Evolutionary conservation across 2,113 vertebrate species (phyloP), one percentile per base, ranked within the genome.

Genomic region (Stegostoma tigrinum): DNA sequence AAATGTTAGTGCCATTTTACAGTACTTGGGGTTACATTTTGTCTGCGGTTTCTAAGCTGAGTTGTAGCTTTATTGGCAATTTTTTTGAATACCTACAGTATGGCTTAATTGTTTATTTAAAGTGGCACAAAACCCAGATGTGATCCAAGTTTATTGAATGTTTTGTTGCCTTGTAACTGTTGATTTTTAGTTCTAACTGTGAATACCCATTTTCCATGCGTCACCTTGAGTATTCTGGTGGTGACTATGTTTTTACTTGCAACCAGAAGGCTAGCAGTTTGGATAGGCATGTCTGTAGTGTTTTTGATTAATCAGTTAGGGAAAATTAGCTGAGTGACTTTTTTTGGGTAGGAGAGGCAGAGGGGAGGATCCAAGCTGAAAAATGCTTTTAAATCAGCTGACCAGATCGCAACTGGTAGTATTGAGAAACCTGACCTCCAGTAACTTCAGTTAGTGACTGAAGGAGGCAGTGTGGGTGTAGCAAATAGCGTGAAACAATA

Each of bases 1-100:
- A 94, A 66, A 94, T 23, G 64, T 94, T 67, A 21, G 38, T 94
- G 64, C n/a, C 64, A 42, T 67, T 94, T 94, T 67, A 94, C 34
- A 67, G 12, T 38, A 23, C n/a, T 55, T 27, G 45, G 8, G 1
- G 27, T 55, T 61, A 61, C 0, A 17, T 21, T 83, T 83, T 55
- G 23, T 89, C 86, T 55, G 48, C 27, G 12, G 48, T 89, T 89
- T 55, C 10, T 52, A 89, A 52, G 55, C 10, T 14, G 38, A 5
- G 80, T 45, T 83, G 80, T 42, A 1, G 24, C 55, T 89, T 86
- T 89, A 52, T 83, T 83, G 45, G 30, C 55, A 30, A 30, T 45
- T 42, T 5, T 5, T 89, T 55, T 89, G 48, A 89, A 55, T 89
- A 55, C 30, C 23, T 27, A 30, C 30, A 89, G 5, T 89, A 55